These are phyloP conservation scores for Plodia interpunctella DNA, from an alignment of 1,140 invertebrate species.

Conservation along the genomic window DNA sequence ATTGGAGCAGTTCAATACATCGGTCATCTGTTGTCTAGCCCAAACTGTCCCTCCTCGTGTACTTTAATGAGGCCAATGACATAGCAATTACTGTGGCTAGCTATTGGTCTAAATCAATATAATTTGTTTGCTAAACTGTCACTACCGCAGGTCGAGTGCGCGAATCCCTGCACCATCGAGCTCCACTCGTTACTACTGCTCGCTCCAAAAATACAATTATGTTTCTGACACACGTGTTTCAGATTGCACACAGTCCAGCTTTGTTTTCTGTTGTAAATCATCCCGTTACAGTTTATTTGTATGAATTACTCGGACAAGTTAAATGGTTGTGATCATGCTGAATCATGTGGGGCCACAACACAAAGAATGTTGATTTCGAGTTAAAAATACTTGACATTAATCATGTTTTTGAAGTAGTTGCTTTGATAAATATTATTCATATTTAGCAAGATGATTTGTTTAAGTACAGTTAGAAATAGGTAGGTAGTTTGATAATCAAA, in stretches of 20 bases:
- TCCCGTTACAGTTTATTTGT: constrained; percentile 16
- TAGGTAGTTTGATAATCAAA: no score
- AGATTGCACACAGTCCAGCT: constrained; percentile 14
- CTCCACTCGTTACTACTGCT: background rate
- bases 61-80: no score
- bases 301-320: constrained; percentile 17
- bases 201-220: background rate
- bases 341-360: background rate
- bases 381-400: background rate
- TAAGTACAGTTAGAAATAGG: background rate
- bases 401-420: background rate
- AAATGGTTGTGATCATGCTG: constrained; percentile 9
- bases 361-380: background rate
- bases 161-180: no score
- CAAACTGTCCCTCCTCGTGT: no score
- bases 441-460: background rate
- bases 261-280: constrained; percentile 17
- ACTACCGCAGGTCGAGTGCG: no score
- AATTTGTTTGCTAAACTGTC: no score
- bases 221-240: constrained; percentile 13
- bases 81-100: no score
- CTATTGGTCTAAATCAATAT: no score
- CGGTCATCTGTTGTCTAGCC: no score
- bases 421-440: background rate
- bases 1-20: no score